Evolutionary conservation across 2,797 vertebrate species (phyloP), one percentile per base, ranked within the genome.

Genomic region (Phaenicophaeus curvirostris): DNA sequence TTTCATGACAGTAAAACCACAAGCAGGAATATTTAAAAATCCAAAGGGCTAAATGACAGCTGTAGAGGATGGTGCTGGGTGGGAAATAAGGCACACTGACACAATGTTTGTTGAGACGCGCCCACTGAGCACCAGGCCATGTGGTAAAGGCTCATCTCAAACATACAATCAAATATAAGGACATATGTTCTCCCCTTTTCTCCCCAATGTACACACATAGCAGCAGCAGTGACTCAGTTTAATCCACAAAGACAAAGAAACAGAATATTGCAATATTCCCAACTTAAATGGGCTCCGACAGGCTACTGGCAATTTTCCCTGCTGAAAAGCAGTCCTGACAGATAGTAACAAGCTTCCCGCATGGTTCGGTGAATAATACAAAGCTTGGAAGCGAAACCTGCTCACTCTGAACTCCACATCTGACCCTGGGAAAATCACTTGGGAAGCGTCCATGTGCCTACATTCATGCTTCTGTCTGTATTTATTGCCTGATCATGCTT

Each of bases 321-420:
- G 42, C 50, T 11, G 75, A 93, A 93, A 91, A 50, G 74, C 31
- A 82, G 30, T 48, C 50, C 85, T 90, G 87, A 86, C 73, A 90
- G 74, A 28, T 71, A 79, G 31, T n/a, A 90, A 88, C 39, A 89
- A 76, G 86, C 57, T 85, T 94, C 33, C 78, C 5, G 0, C 68
- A 55, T 48, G 69, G 73, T 90, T 90, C 71, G 80, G n/a, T 73
- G 73, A 88, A 51, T 62, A 67, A 73, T 4, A 37, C 61, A 61
- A 59, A 76, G 48, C 53, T 65, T 74, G 53, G 44, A 90, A 57
- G 12, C 68, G 65, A 76, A 93, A 77, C 37, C 37, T 72, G 59
- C 33, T 87, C 48, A 16, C 67, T 51, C 57, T 51, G 14, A 90
- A 90, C 44, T 87, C 54, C 72, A 67, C 5, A 3, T 54, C 42